Evolutionary conservation across 2,797 vertebrate genomes (phyloP), one percentile per base, ranked within the genome.

Genomic region (Halcyon chelicuti): DNA sequence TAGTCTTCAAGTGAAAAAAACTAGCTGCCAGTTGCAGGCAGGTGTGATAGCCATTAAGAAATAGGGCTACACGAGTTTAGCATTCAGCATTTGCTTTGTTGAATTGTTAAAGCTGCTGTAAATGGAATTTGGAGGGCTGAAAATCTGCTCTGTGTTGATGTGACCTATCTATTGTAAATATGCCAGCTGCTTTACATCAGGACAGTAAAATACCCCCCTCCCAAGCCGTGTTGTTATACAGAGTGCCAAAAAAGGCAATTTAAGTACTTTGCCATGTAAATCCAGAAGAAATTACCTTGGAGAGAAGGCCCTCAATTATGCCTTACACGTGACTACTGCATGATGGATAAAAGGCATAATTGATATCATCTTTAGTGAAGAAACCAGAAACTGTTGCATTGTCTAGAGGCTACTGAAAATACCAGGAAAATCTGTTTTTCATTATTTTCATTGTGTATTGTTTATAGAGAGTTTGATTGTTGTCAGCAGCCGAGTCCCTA

Each of bases 281-380:
- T 97, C 95, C 92, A 88, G 91, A 96, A 95, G 83, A 96, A 97
- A 96, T 97, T 95, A 93, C 96, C 93, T 96, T 90, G 92, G 90
- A 95, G 95, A 94, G 87, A 96, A 91, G 90, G 87, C 63, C 93
- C 79, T 97, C 93, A 95, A 87, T 98, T 97, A 96, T 66, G 91
- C 94, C 85, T 76, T 87, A 85, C 94, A 97, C 40, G 70, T 97
- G 96, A 97, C 97, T 97, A 94, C 81, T 95, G 73, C 74, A 21
- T 86, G 95, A 93, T 95, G 90, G 94, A 97, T 97, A 97, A 97
- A 98, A 97, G 88, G 61, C 78, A 83, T 97, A 98, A 97, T 78
- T 97, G 96, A 97, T 96, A 96, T 97, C 83, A 95, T 98, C 95
- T 97, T 97, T 96, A 95, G 93, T 95, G 93, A 96, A 95, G 95